phyloP scores from a whole-genome alignment of 2,888 invertebrate species.

The Coelogynopora nodosa region DNA sequence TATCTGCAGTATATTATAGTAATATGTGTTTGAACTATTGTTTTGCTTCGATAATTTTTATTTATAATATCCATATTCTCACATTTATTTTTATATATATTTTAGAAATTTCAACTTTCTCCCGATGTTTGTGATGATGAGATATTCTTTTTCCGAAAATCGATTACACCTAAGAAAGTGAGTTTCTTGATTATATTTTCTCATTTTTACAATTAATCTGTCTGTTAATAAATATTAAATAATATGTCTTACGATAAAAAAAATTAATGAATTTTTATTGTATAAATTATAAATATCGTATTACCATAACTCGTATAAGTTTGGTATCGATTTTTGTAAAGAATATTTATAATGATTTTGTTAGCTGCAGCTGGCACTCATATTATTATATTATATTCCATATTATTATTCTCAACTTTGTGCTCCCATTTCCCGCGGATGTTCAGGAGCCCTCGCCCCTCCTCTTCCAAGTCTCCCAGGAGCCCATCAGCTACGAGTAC shows the following conservation, averaged over 20 bases:
- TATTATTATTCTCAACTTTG: too few species aligned
- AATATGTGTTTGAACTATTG: too few species aligned
- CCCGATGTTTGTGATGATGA: conserved; percentile 84
- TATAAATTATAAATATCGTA: background rate
- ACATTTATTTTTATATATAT: conserved; percentile 44
- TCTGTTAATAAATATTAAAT: too few species aligned
- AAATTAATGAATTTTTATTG: too few species aligned
- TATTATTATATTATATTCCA: too few species aligned
- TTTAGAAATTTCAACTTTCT: conserved; percentile 70
- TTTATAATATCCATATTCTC: background rate
- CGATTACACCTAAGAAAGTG: conserved; percentile 63
- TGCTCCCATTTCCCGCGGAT: too few species aligned
- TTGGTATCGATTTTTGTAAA: background rate
- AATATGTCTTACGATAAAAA: too few species aligned
- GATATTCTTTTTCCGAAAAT: conserved; percentile 73
- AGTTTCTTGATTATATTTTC: conserved; percentile 30
- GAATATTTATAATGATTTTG: too few species aligned
- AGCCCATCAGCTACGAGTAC: conserved; percentile 27
- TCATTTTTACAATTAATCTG: background rate
- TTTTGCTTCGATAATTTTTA: background rate
- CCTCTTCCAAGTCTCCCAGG: conserved; percentile 57
- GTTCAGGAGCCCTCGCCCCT: conserved; percentile 64
- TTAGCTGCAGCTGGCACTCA: too few species aligned
- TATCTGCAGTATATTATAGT: too few species aligned
- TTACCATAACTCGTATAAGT: background rate